phyloP scores from a whole-genome alignment of 2,797 vertebrate genomes.

The Acanthiza pusilla region DNA sequence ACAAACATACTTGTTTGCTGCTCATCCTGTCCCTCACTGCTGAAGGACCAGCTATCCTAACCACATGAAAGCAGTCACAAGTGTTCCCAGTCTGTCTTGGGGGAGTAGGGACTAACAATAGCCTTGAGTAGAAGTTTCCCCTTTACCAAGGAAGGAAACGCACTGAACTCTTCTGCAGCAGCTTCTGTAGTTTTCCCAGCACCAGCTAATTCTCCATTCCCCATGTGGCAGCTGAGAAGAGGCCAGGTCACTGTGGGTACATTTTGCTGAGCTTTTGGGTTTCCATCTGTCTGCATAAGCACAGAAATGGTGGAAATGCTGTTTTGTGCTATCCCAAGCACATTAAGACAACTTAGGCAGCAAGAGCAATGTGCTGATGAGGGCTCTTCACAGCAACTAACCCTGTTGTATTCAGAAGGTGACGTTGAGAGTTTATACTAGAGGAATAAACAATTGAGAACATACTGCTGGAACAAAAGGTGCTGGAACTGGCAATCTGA shows the following conservation, averaged over 20 bases:
- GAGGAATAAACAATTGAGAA: conserved; percentile 32
- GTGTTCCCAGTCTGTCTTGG: background rate
- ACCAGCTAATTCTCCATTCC: background rate
- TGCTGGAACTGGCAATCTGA: background rate
- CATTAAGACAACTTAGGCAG: conserved; percentile 36
- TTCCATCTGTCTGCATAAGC: conserved; percentile 30
- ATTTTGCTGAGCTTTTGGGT: conserved; percentile 26
- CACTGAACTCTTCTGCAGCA: background rate
- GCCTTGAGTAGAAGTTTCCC: background rate
- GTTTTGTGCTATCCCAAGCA: conserved; percentile 21
- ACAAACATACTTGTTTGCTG: background rate
- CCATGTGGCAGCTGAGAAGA: background rate
- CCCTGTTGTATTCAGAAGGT: background rate
- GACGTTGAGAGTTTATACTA: conserved; percentile 22
- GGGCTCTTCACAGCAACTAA: background rate
- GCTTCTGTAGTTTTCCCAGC: background rate
- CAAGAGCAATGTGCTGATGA: conserved; percentile 34
- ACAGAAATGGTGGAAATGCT: background rate
- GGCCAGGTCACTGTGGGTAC: background rate
- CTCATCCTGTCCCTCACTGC: background rate
- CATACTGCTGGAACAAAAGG: conserved; percentile 30
- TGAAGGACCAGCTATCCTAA: background rate
- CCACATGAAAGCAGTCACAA: background rate
- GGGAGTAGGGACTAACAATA: background rate
- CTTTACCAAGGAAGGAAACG: background rate